Evolutionary conservation across 2,113 vertebrate species (phyloP).

Genomic region (Apistogramma diplotaenia): DNA sequence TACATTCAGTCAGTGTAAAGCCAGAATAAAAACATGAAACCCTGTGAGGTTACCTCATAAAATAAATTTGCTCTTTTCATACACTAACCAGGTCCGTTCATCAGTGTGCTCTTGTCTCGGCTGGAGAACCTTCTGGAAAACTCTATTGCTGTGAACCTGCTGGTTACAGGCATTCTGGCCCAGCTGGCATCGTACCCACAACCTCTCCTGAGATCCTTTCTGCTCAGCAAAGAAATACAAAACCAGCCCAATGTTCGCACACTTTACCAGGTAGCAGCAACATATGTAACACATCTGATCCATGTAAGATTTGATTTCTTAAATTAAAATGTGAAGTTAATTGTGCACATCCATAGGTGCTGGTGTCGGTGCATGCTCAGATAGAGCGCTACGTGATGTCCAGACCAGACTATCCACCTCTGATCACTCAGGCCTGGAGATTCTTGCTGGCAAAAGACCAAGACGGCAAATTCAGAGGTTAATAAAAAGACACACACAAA

Average conservation of each 20-base stretch:
- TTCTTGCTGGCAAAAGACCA: constrained; percentile 88
- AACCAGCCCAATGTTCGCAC: constrained; percentile 83
- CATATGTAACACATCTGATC: neutral
- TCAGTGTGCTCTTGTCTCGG: constrained; percentile 92
- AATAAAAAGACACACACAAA: neutral
- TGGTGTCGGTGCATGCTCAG: constrained; percentile 87
- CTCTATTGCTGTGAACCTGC: constrained; percentile 89
- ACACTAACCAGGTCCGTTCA: constrained; percentile 85
- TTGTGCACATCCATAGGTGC: constrained; percentile 73
- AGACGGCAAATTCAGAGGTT: constrained; percentile 72
- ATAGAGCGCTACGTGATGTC: constrained; percentile 85
- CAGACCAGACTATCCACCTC: constrained; percentile 82
- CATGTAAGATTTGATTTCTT: rapidly evolving
- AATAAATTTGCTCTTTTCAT: constrained; percentile 25
- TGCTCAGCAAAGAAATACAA: constrained; percentile 85
- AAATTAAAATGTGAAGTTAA: neutral
- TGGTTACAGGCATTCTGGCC: constrained; percentile 90
- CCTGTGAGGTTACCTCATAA: neutral
- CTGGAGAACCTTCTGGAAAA: constrained; percentile 97
- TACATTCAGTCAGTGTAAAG: neutral
- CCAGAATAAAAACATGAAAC: neutral
- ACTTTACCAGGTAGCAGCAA: constrained; percentile 85
- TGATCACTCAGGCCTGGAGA: constrained; percentile 87
- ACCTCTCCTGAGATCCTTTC: constrained; percentile 88
- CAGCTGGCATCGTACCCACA: constrained; percentile 94